phyloP scores from a whole-genome alignment of 2,797 vertebrate species.

The Chrosomus eos region DNA sequence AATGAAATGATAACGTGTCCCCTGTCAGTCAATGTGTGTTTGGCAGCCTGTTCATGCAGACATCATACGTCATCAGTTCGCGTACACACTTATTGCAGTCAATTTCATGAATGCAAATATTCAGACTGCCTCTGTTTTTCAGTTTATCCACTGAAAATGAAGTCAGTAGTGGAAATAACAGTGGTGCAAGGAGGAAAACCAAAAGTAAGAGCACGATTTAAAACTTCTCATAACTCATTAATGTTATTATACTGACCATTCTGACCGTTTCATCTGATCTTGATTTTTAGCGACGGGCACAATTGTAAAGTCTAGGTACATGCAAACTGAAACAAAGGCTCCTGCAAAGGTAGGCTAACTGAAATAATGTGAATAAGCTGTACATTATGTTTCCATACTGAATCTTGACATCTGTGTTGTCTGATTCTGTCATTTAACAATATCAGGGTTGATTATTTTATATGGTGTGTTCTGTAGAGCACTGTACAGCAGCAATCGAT shows the following conservation, averaged over 20 bases:
- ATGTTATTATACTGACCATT: neutral
- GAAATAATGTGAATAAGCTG: neutral
- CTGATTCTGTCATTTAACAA: neutral
- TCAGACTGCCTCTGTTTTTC: slow-evolving; percentile 38
- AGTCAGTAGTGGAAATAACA: slow-evolving; percentile 65
- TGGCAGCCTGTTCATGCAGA: no score
- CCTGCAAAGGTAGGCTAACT: slow-evolving; percentile 78
- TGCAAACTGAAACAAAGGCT: slow-evolving; percentile 77
- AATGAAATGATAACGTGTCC: no score
- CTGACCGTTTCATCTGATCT: neutral
- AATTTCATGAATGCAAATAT: neutral
- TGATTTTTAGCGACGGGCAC: slow-evolving; percentile 70
- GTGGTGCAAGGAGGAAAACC: slow-evolving; percentile 70
- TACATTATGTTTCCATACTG: neutral
- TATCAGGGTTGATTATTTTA: neutral
- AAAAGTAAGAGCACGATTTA: slow-evolving; percentile 70
- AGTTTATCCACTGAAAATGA: slow-evolving; percentile 67
- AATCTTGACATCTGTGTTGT: neutral
- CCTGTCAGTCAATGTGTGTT: no score
- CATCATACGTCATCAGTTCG: no score
- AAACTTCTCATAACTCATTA: neutral
- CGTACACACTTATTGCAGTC: no score
- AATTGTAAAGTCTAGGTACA: slow-evolving; percentile 83
- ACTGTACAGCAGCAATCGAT: slow-evolving; percentile 62
- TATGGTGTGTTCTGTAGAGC: slow-evolving; percentile 21